These are phyloP conservation scores for Microtus californicus DNA, from an alignment of 2,797 vertebrate species.

Conservation along the genomic window DNA sequence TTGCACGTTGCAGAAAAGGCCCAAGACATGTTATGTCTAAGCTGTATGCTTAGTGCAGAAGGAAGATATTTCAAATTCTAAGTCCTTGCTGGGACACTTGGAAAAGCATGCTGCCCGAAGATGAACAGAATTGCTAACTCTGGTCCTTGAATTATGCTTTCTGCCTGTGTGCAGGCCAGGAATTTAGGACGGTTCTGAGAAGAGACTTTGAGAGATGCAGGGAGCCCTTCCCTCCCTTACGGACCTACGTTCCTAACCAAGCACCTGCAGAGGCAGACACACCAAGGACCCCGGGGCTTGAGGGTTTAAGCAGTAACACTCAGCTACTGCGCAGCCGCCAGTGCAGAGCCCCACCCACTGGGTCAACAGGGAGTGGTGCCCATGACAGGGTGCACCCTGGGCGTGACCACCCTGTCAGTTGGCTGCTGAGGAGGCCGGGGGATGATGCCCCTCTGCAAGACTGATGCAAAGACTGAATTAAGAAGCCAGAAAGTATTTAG, in stretches of 20 bases:
- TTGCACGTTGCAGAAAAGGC: accelerated
- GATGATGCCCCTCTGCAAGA: neutral
- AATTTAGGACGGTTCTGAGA: neutral
- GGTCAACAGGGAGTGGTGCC: neutral
- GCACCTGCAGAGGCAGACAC: neutral
- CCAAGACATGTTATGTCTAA: neutral
- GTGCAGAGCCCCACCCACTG: accelerated
- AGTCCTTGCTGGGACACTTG: conserved; percentile 21
- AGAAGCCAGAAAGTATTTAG: neutral
- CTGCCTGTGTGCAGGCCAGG: conserved; percentile 44
- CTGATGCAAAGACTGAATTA: too few species aligned
- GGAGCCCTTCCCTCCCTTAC: accelerated
- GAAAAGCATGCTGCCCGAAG: conserved; percentile 66
- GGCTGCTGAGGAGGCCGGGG: neutral
- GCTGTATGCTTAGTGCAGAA: neutral
- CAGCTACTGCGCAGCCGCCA: accelerated
- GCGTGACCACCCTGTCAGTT: neutral
- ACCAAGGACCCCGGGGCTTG: accelerated
- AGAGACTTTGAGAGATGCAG: neutral
- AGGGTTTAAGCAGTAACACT: too few species aligned
- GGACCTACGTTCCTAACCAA: neutral
- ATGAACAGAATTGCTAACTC: conserved; percentile 27
- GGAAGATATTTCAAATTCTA: neutral
- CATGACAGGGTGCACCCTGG: accelerated
- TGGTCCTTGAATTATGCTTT: neutral